Evolutionary conservation across 2,113 vertebrate genomes (phyloP).

Genomic region (Python bivittatus): DNA sequence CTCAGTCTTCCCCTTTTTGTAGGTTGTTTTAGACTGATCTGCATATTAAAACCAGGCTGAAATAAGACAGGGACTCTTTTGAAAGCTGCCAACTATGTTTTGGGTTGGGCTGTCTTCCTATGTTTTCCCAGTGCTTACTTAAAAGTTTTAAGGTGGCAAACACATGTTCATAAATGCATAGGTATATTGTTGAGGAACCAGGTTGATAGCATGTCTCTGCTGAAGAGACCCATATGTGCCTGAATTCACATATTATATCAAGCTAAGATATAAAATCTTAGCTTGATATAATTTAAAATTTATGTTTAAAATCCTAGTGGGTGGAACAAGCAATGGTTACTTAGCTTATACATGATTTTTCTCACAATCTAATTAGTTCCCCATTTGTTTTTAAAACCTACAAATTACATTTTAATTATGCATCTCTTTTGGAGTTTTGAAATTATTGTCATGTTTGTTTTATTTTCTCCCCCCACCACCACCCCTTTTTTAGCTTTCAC

Average conservation of each 20-base stretch:
- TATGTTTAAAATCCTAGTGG: background rate
- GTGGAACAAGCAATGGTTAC: background rate
- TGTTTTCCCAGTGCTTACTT: background rate
- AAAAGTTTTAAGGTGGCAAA: background rate
- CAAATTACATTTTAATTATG: conserved; percentile 11
- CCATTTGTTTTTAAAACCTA: conserved; percentile 4
- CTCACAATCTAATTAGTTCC: background rate
- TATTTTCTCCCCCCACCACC: background rate
- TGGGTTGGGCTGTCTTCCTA: background rate
- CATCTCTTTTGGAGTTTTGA: background rate
- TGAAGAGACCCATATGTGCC: background rate
- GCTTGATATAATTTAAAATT: too few relatives aligned
- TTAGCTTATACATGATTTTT: background rate
- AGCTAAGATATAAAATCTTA: too few relatives aligned
- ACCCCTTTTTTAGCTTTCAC: background rate
- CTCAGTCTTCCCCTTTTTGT: background rate
- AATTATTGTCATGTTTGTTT: background rate
- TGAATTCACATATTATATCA: background rate
- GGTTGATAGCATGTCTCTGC: too few relatives aligned
- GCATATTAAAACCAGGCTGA: background rate
- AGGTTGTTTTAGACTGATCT: conserved; percentile 28
- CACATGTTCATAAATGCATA: background rate
- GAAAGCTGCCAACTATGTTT: background rate
- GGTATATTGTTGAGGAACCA: background rate
- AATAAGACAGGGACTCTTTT: background rate